Base-by-base conservation (phyloP, 2,113 vertebrate species). In the Circaetus gallicus region DNA sequence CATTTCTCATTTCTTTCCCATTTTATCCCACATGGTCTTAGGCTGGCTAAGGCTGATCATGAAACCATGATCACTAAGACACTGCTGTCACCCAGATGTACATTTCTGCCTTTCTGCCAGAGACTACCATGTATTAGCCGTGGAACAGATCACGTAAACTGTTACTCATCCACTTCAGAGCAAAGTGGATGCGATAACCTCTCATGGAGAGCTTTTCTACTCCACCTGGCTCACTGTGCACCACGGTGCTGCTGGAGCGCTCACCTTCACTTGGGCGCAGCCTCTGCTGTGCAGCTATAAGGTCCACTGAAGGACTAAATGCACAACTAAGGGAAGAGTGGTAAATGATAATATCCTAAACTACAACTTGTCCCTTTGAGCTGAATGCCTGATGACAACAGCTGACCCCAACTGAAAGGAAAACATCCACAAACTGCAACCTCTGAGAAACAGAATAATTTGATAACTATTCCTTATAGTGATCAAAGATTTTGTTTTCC, bases 81-180 rank as follows among this genome's bases (percentile, higher is more conserved):
- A 28, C 24, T 73, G 10, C 55, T 40, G 24, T 70, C 49, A 47
- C 22, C 8, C 20, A 83, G 28, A 74, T 36, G 31, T 15, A n/a
- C 8, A 13, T 34, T 71, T 82, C 81, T 77, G 26, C 13, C 53
- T 56, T 89, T 53, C 72, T 93, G 42, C 28, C 55, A 66, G 50
- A 78, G 36, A 13, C 26, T 53, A 53, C 21, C 7, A 66, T 0
- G 0, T 29, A 28, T 36, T 62, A 45, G 26, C 28, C 25, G 19
- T 81, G 65, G 50, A 93, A 89, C 10, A 62, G 45, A 81, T 58
- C 49, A 45, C 2, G 6, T 8, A 43, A 73, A 70, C 32, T 76
- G 19, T n/a, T 83, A 58, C 8, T 79, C 22, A 72, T 21, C 24
- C 22, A 38, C 63, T 77, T 61, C 42, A 82, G 84, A 81, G 45